phyloP scores from a whole-genome alignment of 2,888 invertebrate species.

The Taenaris catops region DNA sequence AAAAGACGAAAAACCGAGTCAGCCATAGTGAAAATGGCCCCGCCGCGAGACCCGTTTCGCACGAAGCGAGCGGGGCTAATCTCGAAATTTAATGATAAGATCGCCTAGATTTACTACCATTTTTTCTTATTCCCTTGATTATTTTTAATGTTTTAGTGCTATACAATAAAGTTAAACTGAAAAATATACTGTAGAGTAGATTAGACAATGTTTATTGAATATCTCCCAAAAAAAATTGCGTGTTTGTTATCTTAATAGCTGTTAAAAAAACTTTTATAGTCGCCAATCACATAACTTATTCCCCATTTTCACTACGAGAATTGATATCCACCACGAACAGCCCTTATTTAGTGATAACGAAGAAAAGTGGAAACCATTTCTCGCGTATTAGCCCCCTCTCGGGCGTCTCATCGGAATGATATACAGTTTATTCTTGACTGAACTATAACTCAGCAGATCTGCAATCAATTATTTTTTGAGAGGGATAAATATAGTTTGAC shows the following conservation, averaged over 20 bases:
- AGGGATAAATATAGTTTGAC: background rate
- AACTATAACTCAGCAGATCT: slow-evolving; percentile 14
- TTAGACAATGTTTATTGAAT: too few species aligned
- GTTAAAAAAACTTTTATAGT: slow-evolving; percentile 8
- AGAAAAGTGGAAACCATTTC: slow-evolving; percentile 24
- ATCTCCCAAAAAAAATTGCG: too few species aligned
- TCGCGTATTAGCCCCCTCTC: slow-evolving; percentile 21
- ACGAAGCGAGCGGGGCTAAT: too few species aligned
- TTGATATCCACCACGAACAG: slow-evolving; percentile 16
- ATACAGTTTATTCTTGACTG: slow-evolving; percentile 18
- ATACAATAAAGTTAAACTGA: too few species aligned
- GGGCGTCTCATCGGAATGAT: slow-evolving; percentile 15
- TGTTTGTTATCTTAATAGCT: background rate
- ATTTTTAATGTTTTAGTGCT: too few species aligned
- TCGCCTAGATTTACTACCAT: too few species aligned
- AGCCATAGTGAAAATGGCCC: too few species aligned
- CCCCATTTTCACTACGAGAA: slow-evolving; percentile 15
- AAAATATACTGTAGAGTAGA: too few species aligned
- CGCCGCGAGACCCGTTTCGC: too few species aligned
- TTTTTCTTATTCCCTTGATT: too few species aligned
- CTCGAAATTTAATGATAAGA: too few species aligned
- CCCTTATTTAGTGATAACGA: slow-evolving; percentile 24
- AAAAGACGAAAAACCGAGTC: too few species aligned
- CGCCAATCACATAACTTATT: slow-evolving; percentile 13
- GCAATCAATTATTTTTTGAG: slow-evolving; percentile 14